These are phyloP conservation scores for Collichthys lucidus DNA, from an alignment of 2,113 vertebrate species.

Conservation along the genomic window DNA sequence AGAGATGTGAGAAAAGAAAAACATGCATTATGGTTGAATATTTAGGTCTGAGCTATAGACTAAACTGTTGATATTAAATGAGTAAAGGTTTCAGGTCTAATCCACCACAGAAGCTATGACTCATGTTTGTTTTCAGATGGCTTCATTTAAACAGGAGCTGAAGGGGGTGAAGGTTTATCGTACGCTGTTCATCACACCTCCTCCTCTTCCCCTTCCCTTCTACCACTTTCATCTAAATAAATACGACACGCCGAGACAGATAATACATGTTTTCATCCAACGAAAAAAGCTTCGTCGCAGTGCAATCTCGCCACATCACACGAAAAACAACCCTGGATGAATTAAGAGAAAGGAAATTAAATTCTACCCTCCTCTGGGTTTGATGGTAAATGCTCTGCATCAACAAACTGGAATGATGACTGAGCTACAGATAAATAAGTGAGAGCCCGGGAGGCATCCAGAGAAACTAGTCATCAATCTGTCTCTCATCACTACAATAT, in stretches of 20 bases:
- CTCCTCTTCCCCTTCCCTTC: slow-evolving; percentile 27
- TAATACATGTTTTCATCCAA: slow-evolving; percentile 24
- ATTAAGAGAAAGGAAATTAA: slow-evolving; percentile 49
- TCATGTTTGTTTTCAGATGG: slow-evolving; percentile 51
- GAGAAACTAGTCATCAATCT: slow-evolving; percentile 40
- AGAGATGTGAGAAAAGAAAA: neutral
- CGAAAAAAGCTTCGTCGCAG: neutral
- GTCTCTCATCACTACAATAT: slow-evolving; percentile 27
- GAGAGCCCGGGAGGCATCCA: slow-evolving; percentile 9
- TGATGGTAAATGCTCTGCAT: slow-evolving; percentile 45
- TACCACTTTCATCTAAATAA: neutral
- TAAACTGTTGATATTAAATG: neutral
- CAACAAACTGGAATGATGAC: slow-evolving; percentile 38
- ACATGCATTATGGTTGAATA: neutral
- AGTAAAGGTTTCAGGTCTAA: slow-evolving; percentile 26
- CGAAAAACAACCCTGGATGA: slow-evolving; percentile 16
- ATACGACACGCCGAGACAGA: slow-evolving; percentile 5
- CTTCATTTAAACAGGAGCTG: slow-evolving; percentile 40
- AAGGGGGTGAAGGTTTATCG: slow-evolving; percentile 44
- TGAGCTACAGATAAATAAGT: slow-evolving; percentile 6
- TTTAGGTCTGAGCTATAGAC: neutral
- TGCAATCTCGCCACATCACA: slow-evolving; percentile 8
- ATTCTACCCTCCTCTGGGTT: slow-evolving; percentile 28
- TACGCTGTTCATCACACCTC: slow-evolving; percentile 43
- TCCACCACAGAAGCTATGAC: slow-evolving; percentile 32